Conservation (phyloP, 2,888 invertebrate species). For the Gari tellinella region DNA sequence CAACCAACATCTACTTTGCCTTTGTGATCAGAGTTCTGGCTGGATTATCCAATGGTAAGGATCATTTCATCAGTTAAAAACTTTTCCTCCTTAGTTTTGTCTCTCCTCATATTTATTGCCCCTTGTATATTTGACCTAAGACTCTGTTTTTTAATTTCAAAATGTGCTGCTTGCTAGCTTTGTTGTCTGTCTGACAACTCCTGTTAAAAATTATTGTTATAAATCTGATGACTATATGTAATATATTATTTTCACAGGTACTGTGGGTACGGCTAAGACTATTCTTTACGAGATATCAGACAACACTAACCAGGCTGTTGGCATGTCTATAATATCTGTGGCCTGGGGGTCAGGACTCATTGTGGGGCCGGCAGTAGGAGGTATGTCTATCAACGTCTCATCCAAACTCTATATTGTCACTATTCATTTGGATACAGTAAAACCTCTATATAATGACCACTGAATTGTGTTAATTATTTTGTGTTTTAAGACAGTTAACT, state of each 20-base stretch:
- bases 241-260: conserved; percentile 63
- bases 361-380: conserved; percentile 78
- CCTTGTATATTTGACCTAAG: too few species aligned
- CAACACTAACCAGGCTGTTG: conserved; percentile 60
- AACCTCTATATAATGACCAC: too few species aligned
- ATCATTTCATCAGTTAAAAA: neutral
- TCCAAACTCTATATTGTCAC: too few species aligned
- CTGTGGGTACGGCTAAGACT: conserved; percentile 78
- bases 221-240: too few species aligned
- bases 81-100: neutral
- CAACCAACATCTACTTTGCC: conserved; percentile 70
- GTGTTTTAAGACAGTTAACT: too few species aligned
- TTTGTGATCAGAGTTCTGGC: conserved; percentile 72
- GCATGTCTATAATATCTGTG: conserved; percentile 79
- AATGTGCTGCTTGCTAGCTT: too few species aligned
- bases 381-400: conserved; percentile 68
- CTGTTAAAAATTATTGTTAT: too few species aligned
- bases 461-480: too few species aligned
- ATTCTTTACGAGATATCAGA: conserved; percentile 81
- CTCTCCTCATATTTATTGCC: neutral
- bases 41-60: conserved; percentile 78
- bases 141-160: too few species aligned
- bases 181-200: too few species aligned
- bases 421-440: too few species aligned
- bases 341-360: conserved; percentile 80